Percentiles rank a stretch among this genome's conserved stretches.
Conservation (phyloP, 2,797 vertebrate genomes). For the Melanotaenia nigrans region DNA sequence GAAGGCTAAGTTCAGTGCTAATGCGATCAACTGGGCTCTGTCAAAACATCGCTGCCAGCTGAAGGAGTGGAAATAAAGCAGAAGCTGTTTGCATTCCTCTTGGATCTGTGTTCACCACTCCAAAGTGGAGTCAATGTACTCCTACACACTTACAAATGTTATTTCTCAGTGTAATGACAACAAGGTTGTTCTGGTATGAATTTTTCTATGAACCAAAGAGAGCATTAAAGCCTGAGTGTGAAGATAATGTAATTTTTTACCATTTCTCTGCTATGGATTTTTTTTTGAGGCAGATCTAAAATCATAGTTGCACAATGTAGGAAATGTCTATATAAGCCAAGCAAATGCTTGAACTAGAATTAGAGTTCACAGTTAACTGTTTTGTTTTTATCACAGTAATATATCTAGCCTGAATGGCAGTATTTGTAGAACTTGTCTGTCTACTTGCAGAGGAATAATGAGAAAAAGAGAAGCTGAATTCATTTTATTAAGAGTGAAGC, state of each 20-base stretch:
- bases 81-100: conserved; percentile 67
- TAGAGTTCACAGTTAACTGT: neutral
- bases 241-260: neutral
- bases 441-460: neutral
- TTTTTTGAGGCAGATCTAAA: neutral
- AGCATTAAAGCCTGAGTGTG: neutral
- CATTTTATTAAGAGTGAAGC: neutral
- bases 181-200: neutral
- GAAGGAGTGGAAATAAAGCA: conserved; percentile 63
- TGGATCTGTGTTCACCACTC: conserved; percentile 34
- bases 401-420: neutral
- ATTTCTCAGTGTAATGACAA: conserved; percentile 31
- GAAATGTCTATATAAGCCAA: neutral
- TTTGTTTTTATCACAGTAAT: neutral
- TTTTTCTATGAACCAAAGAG: conserved; percentile 5
- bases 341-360: neutral
- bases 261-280: neutral
- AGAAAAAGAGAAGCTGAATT: neutral
- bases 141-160: conserved; percentile 38
- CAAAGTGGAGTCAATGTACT: conserved; percentile 39
- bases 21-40: conserved; percentile 42
- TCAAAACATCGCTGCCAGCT: conserved; percentile 53
- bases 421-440: neutral
- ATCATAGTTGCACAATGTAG: neutral
- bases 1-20: conserved; percentile 47